Conservation (phyloP, 1,140 invertebrate genomes). For the Harpegnathos saltator region DNA sequence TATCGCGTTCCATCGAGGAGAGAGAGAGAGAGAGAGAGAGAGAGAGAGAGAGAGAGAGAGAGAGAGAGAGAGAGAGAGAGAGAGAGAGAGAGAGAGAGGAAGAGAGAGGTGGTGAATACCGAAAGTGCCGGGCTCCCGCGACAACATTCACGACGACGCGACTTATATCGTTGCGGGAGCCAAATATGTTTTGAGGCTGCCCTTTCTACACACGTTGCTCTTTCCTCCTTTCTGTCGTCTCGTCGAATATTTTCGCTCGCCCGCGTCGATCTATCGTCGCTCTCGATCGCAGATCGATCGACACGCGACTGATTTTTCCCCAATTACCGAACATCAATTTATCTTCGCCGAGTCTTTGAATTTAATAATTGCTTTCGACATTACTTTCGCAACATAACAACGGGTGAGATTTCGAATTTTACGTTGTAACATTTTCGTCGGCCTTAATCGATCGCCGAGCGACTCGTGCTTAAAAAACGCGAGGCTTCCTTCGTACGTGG, state of each 20-base stretch:
- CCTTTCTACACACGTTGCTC: neutral
- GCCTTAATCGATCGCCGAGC: conserved; percentile 18
- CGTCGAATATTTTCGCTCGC: neutral
- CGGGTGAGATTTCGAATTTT: conserved; percentile 25
- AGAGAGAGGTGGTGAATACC: no score
- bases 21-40: no score
- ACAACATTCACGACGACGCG: conserved; percentile 18
- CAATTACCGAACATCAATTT: neutral
- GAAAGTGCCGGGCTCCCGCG: conserved; percentile 10
- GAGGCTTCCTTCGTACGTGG: conserved; percentile 17
- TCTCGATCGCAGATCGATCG: neutral
- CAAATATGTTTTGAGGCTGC: neutral
- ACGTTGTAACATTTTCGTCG: neutral
- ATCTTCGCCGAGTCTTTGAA: no score
- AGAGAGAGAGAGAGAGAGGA: no score
- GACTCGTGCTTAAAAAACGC: conserved; percentile 16
- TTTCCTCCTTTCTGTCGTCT: neutral
- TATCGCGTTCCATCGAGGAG: conserved; percentile 33
- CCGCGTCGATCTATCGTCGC: neutral
- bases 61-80: no score
- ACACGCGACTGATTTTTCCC: neutral
- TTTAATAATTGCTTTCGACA: no score
- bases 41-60: no score
- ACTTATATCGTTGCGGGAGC: conserved; percentile 10
- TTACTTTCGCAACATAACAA: neutral